Evolutionary conservation across 1,140 invertebrate species (phyloP), one percentile per base, ranked within the genome.

Genomic region (Chrysopa pallens): DNA sequence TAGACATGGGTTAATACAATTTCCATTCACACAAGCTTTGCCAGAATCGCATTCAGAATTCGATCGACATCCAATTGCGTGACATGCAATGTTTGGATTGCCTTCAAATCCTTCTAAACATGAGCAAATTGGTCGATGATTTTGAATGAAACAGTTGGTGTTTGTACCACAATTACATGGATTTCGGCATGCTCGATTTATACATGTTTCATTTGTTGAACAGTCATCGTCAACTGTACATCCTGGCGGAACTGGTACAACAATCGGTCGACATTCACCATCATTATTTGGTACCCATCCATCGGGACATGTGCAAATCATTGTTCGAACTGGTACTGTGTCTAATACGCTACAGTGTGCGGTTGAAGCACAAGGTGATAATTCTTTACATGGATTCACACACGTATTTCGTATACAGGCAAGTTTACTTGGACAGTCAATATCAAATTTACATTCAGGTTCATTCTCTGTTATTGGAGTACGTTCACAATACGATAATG

Each of bases 121-220:
- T 4, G 80, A 80, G 56, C 88, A 93, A 5, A 88, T 76, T 1
- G 87, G 82, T 29, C 83, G 74, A 50, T 92, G 88, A 48, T 88
- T 79, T 45, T 73, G 72, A 0, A 90, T 76, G 29, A 77, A 72
- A 51, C 89, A 93, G 45, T 80, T 72, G 6, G 86, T 80, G 54
- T 91, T 84, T 23, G 72, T 70, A 15, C 88, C 89, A 56, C 88
- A 92, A 53, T 82, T 80, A 53, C 87, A 92, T 4, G 86, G 85
- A 48, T 86, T 81, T 44, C 82, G 70, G 54, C 89, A 93, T 43
- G 83, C 73, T 53, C 84, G 67, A 51, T 89, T 86, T 29, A 89
- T 72, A 52, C 88, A 93, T 1, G 85, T 78, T 56, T 89, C 78
- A 38, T 74, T 69, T 29, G 70, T 70, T 1, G 68, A 62, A 59